Evolutionary conservation across 1,140 invertebrate species (phyloP).

Genomic region (Camponotus floridanus): DNA sequence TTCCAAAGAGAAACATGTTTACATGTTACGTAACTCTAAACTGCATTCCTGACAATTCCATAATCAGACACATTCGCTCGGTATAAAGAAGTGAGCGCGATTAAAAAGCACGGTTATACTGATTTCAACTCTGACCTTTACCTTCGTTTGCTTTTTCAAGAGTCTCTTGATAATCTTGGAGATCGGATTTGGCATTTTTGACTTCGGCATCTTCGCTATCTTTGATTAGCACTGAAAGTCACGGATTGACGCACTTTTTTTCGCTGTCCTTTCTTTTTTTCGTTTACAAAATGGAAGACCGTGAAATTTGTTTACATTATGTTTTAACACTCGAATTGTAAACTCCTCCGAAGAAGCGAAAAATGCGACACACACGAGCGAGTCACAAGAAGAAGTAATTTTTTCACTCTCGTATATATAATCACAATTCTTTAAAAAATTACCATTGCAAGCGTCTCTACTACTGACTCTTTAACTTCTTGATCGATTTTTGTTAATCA

Average conservation of each 20-base stretch:
- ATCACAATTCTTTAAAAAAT: neutral
- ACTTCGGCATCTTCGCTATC: slow-evolving; percentile 84
- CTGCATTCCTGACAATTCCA: slow-evolving; percentile 20
- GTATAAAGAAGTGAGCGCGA: neutral
- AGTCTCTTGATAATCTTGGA: slow-evolving; percentile 83
- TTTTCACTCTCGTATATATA: neutral
- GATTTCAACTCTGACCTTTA: slow-evolving; percentile 70
- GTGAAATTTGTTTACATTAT: slow-evolving; percentile 61
- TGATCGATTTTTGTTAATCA: neutral
- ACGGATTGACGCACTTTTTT: neutral
- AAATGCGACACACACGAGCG: neutral
- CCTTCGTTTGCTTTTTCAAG: slow-evolving; percentile 86
- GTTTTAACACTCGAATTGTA: neutral
- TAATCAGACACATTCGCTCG: neutral
- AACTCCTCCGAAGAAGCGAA: neutral
- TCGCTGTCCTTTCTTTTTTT: neutral
- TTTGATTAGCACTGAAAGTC: slow-evolving; percentile 36
- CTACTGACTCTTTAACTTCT: neutral
- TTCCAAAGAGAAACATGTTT: neutral
- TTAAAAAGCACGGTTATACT: neutral
- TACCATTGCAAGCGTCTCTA: neutral
- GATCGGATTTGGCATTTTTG: slow-evolving; percentile 83
- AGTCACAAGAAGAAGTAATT: neutral
- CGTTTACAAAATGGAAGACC: neutral
- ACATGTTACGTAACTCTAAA: slow-evolving; percentile 24